phyloP scores from a whole-genome alignment of 2,888 invertebrate genomes.

The Proisotoma minuta region DNA sequence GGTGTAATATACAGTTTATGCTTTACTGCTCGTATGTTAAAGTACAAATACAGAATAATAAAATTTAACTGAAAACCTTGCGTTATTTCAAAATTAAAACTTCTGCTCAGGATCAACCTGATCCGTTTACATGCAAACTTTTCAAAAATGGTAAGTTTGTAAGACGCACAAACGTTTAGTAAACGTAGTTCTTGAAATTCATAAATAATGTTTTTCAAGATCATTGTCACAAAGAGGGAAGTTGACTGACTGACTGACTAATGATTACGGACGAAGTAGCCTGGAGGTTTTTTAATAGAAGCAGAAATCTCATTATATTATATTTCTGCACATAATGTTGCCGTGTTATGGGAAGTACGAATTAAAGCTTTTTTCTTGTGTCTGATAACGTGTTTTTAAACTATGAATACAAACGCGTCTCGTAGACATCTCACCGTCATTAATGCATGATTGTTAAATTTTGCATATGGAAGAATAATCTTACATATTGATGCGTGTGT shows the following conservation, averaged over 20 bases:
- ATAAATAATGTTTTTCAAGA: constrained; percentile 12
- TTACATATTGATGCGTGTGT: not conserved
- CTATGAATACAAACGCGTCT: not conserved
- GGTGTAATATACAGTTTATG: too few relatives aligned
- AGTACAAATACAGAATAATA: too few relatives aligned
- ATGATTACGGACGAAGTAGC: constrained; percentile 9
- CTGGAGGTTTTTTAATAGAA: constrained; percentile 8
- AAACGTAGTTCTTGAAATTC: too few relatives aligned
- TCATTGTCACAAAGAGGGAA: constrained; percentile 10
- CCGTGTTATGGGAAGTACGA: not conserved
- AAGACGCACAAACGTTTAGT: too few relatives aligned
- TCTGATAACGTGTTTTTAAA: not conserved
- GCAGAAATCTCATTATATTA: not conserved
- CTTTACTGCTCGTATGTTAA: too few relatives aligned
- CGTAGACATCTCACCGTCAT: not conserved
- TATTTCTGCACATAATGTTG: not conserved
- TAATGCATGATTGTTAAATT: constrained; percentile 5
- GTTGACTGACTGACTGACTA: constrained; percentile 9
- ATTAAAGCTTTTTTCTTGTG: too few relatives aligned
- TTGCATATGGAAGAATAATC: not conserved
- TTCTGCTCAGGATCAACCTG: too few relatives aligned
- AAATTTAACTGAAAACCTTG: too few relatives aligned
- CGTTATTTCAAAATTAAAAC: too few relatives aligned
- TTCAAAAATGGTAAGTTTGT: too few relatives aligned
- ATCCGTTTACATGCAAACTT: too few relatives aligned